Base-by-base conservation (phyloP, 2,797 vertebrate species). In the Arctocebus calabarensis region DNA sequence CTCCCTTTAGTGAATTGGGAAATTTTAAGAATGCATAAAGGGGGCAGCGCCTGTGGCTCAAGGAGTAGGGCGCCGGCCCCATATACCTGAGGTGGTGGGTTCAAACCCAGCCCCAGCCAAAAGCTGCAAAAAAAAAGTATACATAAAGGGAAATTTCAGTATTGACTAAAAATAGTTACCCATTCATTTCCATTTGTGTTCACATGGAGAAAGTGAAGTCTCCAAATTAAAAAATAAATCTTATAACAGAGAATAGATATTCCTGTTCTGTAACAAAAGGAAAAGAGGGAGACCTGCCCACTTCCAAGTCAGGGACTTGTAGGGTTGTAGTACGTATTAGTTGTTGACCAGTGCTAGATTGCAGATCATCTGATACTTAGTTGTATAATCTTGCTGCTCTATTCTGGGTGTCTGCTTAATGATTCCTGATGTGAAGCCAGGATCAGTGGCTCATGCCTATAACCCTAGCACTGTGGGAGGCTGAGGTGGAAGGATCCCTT, bases 1-100 rank as follows among this genome's bases (percentile, higher is more conserved):
- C 88, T 17, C 45, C 82, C 52, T 91, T 84, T 1, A 71, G 55
- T 88, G 52, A 82, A 48, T 75, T 79, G 64, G 27, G 34, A 62
- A 84, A 84, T 75, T 66, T 29, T 85, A 85, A 93, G 68, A 85
- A 85, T 88, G 11, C 37, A 19, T 75, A 27, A 64, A 88, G 29
- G 62, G 34, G 40, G 40, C 40, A 40, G 40, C 40, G 40, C 40
- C 40, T 40, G 40, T 40, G 40, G 40, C 5, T 40, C 40, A 40
- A 40, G 40, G 40, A 40, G 40, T 40, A 40, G 40, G 40, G 40
- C 5, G 40, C 40, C 40, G 40, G 40, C 40, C 40, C 40, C 40
- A 40, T 40, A 40, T 40, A 40, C 40, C 40, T 3, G 40, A 40
- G 40, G 40, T 40, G 40, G 40, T 40, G 40, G 40, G 40, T 40